A percentile compares a stretch with the other conserved stretches of the same genome.
Conservation (phyloP, 2,888 invertebrate species). For the Nasonovia ribisnigri region DNA sequence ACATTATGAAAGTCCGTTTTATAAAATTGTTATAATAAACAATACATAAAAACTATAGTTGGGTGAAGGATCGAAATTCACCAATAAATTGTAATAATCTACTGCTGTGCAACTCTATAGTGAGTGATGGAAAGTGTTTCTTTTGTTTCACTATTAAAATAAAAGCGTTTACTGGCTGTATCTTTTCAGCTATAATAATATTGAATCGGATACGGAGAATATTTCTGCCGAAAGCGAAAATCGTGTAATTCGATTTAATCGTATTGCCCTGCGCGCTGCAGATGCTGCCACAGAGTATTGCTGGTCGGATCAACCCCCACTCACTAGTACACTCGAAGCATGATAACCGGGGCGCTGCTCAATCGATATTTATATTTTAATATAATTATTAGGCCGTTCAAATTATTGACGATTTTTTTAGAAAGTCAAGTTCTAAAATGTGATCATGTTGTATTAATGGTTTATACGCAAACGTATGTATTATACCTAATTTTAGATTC, state of each 20-base stretch:
- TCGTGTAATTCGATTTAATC: conserved; percentile 49
- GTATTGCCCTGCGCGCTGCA: not conserved
- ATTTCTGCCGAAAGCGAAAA: conserved; percentile 29
- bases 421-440: not conserved
- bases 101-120: no score
- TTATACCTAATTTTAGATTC: no score
- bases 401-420: not conserved
- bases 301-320: not conserved
- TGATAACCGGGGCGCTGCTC: not conserved
- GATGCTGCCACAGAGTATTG: not conserved
- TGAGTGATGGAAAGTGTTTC: not conserved
- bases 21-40: not conserved
- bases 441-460: not conserved
- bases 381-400: not conserved
- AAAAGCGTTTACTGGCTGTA: not conserved
- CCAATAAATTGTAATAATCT: not conserved
- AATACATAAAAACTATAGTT: not conserved
- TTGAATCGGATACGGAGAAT: not conserved
- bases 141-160: conserved; percentile 3
- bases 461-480: no score
- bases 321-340: not conserved
- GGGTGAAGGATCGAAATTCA: not conserved
- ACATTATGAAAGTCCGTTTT: no score
- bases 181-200: not conserved
- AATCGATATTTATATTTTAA: not conserved